phyloP scores from a whole-genome alignment of 1,140 invertebrate genomes.

The Doryteuthis pealeii region DNA sequence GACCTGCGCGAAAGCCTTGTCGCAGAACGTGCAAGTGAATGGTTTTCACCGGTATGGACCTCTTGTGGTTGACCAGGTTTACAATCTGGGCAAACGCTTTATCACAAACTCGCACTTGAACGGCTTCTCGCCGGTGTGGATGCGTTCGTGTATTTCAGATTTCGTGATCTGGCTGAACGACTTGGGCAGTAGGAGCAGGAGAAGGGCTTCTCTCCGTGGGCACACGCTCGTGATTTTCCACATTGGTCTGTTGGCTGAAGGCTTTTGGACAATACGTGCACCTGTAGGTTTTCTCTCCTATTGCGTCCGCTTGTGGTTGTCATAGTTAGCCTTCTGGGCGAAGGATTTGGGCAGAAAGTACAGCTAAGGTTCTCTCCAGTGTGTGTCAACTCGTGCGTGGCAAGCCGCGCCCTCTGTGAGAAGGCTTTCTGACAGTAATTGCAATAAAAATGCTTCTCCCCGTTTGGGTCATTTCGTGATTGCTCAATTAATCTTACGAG shows the following conservation, averaged over 20 bases:
- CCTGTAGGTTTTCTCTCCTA: slow-evolving; percentile 15
- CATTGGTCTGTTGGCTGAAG: slow-evolving; percentile 13
- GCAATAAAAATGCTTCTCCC: neutral
- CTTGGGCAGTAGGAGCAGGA: slow-evolving; percentile 17
- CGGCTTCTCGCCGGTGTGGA: slow-evolving; percentile 23
- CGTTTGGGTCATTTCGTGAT: neutral
- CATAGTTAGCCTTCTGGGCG: slow-evolving; percentile 72
- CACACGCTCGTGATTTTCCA: slow-evolving; percentile 18
- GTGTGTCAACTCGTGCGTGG: slow-evolving; percentile 18
- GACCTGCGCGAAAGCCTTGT: slow-evolving; percentile 73
- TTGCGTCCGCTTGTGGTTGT: slow-evolving; percentile 17
- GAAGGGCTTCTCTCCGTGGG: slow-evolving; percentile 20
- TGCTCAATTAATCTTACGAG: slow-evolving; percentile 18
- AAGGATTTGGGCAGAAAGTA: slow-evolving; percentile 86
- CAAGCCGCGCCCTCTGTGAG: neutral
- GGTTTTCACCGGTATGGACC: slow-evolving; percentile 53
- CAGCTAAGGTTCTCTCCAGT: slow-evolving; percentile 68
- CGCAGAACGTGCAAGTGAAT: slow-evolving; percentile 47
- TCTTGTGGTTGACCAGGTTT: slow-evolving; percentile 28
- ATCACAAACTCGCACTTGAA: slow-evolving; percentile 40
- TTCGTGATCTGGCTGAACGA: slow-evolving; percentile 21
- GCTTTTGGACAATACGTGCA: slow-evolving; percentile 17
- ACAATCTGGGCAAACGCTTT: slow-evolving; percentile 24
- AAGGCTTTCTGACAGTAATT: neutral
- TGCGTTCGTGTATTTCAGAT: slow-evolving; percentile 18